These are phyloP conservation scores for Anguilla marmorata DNA, from an alignment of 2,797 vertebrate genomes.

Conservation along the genomic window DNA sequence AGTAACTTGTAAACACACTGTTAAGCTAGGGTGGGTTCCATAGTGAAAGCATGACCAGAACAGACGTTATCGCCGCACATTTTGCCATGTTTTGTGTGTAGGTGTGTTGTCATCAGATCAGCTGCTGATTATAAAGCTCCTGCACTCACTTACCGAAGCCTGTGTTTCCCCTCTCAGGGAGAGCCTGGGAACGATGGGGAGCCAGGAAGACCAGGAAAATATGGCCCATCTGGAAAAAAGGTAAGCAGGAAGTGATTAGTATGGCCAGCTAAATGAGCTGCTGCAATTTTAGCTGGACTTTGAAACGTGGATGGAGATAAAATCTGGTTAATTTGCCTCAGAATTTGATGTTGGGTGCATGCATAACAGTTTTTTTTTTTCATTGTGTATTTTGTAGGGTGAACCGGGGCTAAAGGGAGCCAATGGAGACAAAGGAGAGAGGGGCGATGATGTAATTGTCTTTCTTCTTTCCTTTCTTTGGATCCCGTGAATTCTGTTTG, in stretches of 20 bases:
- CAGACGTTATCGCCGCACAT: too few species aligned
- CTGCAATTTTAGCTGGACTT: background rate
- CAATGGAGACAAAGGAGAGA: conserved; percentile 87
- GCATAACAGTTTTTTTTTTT: background rate
- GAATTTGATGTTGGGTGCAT: background rate
- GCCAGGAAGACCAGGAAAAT: conserved; percentile 81
- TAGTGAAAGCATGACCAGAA: background rate
- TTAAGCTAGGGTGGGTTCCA: background rate
- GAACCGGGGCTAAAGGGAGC: conserved; percentile 71
- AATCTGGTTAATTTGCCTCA: background rate
- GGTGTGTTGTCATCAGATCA: background rate
- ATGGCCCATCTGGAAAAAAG: conserved; percentile 74
- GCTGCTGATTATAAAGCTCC: background rate
- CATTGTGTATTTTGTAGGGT: conserved; percentile 71
- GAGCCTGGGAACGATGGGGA: conserved; percentile 75
- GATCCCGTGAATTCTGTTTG: background rate
- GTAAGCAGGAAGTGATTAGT: conserved; percentile 58
- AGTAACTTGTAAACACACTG: background rate
- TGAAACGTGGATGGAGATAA: background rate
- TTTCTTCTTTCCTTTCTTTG: background rate
- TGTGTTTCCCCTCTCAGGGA: conserved; percentile 67
- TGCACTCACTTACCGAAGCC: background rate
- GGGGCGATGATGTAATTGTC: conserved; percentile 84
- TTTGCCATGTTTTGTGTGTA: background rate
- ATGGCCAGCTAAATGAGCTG: background rate